Evolutionary conservation across 2,113 vertebrate species (phyloP), one percentile per base, ranked within the genome.

Genomic region (Grus americana): DNA sequence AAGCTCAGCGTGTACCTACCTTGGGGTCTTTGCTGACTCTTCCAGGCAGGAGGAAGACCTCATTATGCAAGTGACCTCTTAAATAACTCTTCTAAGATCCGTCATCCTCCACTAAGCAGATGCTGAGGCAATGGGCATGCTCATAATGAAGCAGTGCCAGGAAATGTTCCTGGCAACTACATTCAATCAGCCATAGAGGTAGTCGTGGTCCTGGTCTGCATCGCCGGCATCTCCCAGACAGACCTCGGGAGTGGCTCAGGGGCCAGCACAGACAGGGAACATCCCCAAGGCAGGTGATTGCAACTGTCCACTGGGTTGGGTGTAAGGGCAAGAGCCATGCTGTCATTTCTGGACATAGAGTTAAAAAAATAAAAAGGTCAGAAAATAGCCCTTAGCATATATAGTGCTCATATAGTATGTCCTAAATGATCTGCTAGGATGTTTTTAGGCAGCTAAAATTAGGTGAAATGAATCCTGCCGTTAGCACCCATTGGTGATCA

Each of bases 251-350:
- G n/a, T 47, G 44, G 11, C 22, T 57, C 8, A 78, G 70, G 17
- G 46, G 8, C 10, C 67, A 91, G 34, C 26, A 62, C 0, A 15
- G 34, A 10, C 44, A 38, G 22, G 38, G 22, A 88, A 42, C 38
- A 26, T 12, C 62, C 52, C 24, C 24, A 75, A 4, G 1, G 2
- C 0, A 0, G 4, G 13, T 57, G 26, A 20, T 1, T 55, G 29
- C 9, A 13, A 36, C 23, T 11, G 42, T 47, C 52, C 49, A 29
- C 10, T 32, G 47, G 44, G 19, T 1, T 59, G 57, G 42, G 23
- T 75, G 13, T 17, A 57, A 80, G 34, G 40, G 19, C 24, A 74
- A 79, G 47, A 75, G 74, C 27, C 27, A 10, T 26, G 22, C 4
- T 61, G 38, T 4, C 22, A 7, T 62, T 71, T 54, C 50, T 81